Percentiles rank a stretch among this genome's conserved stretches.
phyloP scores from a whole-genome alignment of 2,797 vertebrate species.

The Pseudopleuronectes americanus region DNA sequence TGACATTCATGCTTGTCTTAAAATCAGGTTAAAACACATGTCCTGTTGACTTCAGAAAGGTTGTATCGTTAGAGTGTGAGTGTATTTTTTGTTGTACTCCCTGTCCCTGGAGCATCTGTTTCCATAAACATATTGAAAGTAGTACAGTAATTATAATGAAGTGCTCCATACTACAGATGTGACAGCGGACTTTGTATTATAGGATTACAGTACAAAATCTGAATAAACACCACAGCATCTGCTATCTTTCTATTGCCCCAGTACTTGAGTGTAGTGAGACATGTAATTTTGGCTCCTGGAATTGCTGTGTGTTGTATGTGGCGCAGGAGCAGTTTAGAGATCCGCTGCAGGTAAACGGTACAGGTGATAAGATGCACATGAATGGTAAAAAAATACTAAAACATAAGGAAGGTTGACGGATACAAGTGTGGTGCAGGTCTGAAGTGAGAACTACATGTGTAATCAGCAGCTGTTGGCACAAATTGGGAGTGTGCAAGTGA shows the following conservation, averaged over 20 bases:
- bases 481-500: conserved; percentile 1
- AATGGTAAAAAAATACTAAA: background rate
- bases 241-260: conserved; percentile 9
- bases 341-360: conserved; percentile 1
- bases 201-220: conserved; percentile 16
- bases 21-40: conserved; percentile 5
- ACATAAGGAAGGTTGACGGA: conserved; percentile 2
- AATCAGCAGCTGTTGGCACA: conserved; percentile 33
- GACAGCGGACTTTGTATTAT: conserved; percentile 34
- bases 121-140: conserved; percentile 41
- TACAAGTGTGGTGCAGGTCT: background rate
- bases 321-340: background rate
- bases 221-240: conserved; percentile 43
- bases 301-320: conserved; percentile 1
- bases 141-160: conserved; percentile 51
- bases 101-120: conserved; percentile 43
- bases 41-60: conserved; percentile 1
- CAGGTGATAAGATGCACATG: conserved; percentile 14
- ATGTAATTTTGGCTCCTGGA: conserved; percentile 30
- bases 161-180: conserved; percentile 17
- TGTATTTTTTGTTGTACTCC: background rate
- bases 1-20: conserved; percentile 5
- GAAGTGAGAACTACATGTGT: conserved; percentile 1
- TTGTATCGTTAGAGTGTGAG: conserved; percentile 3
- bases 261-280: conserved; percentile 20